phyloP scores from a whole-genome alignment of 2,888 invertebrate species.

The Eupithecia insigniata region DNA sequence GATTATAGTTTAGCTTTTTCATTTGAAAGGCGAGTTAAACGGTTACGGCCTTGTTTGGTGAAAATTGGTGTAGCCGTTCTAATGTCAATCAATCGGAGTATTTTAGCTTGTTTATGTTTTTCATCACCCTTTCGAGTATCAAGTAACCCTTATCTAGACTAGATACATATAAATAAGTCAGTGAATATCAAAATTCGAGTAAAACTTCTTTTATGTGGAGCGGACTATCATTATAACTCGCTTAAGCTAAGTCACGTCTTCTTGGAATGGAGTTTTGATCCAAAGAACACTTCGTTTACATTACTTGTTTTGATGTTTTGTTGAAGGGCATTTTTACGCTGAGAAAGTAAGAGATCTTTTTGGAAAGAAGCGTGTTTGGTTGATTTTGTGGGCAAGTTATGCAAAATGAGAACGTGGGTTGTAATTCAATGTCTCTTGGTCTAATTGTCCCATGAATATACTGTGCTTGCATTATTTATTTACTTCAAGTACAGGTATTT shows the following conservation, averaged over 20 bases:
- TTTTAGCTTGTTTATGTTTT: not conserved
- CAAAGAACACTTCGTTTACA: slow-evolving; percentile 22
- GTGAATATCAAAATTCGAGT: not conserved
- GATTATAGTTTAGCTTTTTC: not conserved
- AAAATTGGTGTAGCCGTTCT: not conserved
- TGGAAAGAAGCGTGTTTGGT: not conserved
- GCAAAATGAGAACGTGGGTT: not conserved
- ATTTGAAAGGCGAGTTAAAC: not conserved
- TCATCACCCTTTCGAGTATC: not conserved
- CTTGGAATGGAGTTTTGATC: slow-evolving; percentile 26
- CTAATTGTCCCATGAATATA: too few species aligned
- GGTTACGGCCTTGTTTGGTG: not conserved
- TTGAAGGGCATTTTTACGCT: slow-evolving; percentile 15
- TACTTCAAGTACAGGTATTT: too few species aligned
- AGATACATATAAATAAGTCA: not conserved
- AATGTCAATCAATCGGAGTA: not conserved
- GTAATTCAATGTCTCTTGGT: too few species aligned
- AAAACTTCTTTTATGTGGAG: slow-evolving; percentile 2
- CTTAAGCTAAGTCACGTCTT: slow-evolving; percentile 31
- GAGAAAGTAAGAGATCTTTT: slow-evolving; percentile 2
- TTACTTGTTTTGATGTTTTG: slow-evolving; percentile 18
- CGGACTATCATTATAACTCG: not conserved
- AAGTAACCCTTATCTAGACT: not conserved
- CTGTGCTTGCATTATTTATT: too few species aligned
- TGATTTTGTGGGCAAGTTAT: not conserved